These are phyloP conservation scores for Epizoanthus rinbou DNA, from an alignment of 92 coral and sea anemone genomes.

Conservation along the genomic window DNA sequence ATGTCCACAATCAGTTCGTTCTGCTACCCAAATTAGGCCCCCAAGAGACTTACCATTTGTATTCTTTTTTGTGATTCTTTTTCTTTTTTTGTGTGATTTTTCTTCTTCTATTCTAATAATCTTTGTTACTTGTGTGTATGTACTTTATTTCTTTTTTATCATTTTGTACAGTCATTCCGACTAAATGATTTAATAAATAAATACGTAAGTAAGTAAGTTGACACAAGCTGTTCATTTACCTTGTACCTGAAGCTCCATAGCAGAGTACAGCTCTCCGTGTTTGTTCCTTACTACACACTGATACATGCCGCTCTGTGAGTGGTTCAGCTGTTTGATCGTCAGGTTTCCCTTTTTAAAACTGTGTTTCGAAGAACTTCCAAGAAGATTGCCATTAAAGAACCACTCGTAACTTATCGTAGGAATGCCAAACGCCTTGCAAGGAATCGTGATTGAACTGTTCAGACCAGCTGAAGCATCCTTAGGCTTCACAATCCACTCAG, in stretches of 20 bases:
- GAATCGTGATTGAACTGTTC: conserved; percentile 66
- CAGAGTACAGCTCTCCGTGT: conserved; percentile 74
- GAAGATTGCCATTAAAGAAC: conserved; percentile 71
- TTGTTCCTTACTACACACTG: conserved; percentile 83
- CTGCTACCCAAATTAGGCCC: too few species aligned
- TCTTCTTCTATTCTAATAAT: too few species aligned
- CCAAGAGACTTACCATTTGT: too few species aligned
- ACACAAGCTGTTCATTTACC: conserved; percentile 43
- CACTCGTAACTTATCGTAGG: conserved; percentile 77
- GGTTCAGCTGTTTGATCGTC: conserved; percentile 55
- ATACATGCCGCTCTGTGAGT: conserved; percentile 80
- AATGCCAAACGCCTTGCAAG: conserved; percentile 79
- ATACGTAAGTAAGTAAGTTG: too few species aligned
- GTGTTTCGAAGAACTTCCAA: conserved; percentile 56
- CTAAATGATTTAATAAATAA: too few species aligned
- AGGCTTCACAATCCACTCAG: conserved; percentile 84
- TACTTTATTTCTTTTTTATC: too few species aligned
- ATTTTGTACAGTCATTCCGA: too few species aligned
- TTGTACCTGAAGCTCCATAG: conserved; percentile 74
- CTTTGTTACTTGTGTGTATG: too few species aligned
- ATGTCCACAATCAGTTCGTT: too few species aligned
- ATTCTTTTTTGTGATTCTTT: too few species aligned
- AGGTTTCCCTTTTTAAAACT: conserved; percentile 67
- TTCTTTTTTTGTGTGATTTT: too few species aligned
- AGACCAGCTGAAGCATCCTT: conserved; percentile 71